Conservation (phyloP, 2,113 vertebrate species). For the Pao palembangensis region DNA sequence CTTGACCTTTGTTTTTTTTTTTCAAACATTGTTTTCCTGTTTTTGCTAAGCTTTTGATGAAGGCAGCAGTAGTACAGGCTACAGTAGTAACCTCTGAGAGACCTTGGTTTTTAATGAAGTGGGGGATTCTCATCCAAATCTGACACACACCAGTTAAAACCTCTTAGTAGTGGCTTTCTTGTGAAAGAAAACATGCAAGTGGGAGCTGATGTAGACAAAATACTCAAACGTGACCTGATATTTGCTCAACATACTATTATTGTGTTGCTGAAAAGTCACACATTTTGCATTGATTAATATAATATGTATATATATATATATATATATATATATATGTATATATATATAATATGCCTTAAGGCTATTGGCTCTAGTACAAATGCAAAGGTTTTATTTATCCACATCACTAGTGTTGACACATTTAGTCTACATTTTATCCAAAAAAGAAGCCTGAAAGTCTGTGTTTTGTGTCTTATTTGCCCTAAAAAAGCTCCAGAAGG, state of each 20-base stretch:
- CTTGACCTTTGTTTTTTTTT: constrained; percentile 14
- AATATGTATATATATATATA: too few relatives aligned
- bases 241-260: constrained; percentile 1
- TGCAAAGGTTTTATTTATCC: too few relatives aligned
- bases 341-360: too few relatives aligned
- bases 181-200: constrained; percentile 6
- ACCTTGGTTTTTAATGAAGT: constrained; percentile 6
- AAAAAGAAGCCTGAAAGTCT: too few relatives aligned
- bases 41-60: constrained; percentile 24
- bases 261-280: background rate
- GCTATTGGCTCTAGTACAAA: too few relatives aligned
- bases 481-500: background rate
- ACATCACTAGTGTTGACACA: too few relatives aligned
- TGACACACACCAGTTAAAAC: constrained; percentile 10
- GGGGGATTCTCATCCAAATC: constrained; percentile 40
- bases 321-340: too few relatives aligned
- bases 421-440: too few relatives aligned
- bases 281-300: too few relatives aligned
- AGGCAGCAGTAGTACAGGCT: constrained; percentile 1
- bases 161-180: background rate
- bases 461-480: too few relatives aligned
- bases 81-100: constrained; percentile 14
- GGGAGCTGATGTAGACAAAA: constrained; percentile 12
- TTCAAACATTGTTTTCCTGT: background rate
- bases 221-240: background rate